A percentile compares a stretch with the other conserved stretches of the same genome.
Evolutionary conservation across 2,888 invertebrate genomes (phyloP).

Genomic region (Eupithecia exiguata): DNA sequence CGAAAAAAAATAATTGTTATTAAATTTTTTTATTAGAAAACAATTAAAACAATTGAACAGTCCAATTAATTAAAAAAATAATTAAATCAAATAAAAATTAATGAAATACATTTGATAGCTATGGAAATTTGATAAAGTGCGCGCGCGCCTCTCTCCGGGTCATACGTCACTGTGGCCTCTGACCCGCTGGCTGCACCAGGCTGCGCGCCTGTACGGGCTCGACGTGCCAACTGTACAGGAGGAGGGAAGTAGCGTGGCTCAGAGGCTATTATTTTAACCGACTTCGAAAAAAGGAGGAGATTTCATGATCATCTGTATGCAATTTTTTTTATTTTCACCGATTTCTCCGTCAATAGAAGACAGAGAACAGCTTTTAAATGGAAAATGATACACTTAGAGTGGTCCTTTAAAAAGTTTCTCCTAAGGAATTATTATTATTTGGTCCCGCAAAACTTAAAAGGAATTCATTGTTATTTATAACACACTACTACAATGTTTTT

Average conservation of each 20-base stretch:
- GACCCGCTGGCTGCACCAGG: slow-evolving; percentile 14
- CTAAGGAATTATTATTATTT: too few relatives aligned
- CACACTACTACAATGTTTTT: too few relatives aligned
- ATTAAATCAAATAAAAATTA: background rate
- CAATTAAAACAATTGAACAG: background rate
- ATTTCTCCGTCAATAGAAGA: background rate
- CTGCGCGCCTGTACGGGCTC: background rate
- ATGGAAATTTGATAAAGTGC: background rate
- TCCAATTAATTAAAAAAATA: background rate
- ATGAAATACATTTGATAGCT: background rate
- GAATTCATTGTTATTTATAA: too few relatives aligned
- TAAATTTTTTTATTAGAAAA: background rate
- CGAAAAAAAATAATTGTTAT: background rate
- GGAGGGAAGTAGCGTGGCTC: background rate
- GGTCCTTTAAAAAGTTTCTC: background rate
- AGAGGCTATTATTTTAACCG: background rate
- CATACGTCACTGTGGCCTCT: slow-evolving; percentile 32
- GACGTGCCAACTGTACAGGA: background rate
- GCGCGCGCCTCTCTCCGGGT: slow-evolving; percentile 17
- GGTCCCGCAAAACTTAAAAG: too few relatives aligned
- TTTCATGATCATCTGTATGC: background rate
- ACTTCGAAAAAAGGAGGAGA: background rate
- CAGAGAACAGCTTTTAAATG: too few relatives aligned
- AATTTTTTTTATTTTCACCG: too few relatives aligned
- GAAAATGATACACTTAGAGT: too few relatives aligned